A percentile compares a stretch with the other conserved stretches of the same genome.
Conservation (phyloP, 2,888 invertebrate genomes). For the Torymus aiolomorphi region DNA sequence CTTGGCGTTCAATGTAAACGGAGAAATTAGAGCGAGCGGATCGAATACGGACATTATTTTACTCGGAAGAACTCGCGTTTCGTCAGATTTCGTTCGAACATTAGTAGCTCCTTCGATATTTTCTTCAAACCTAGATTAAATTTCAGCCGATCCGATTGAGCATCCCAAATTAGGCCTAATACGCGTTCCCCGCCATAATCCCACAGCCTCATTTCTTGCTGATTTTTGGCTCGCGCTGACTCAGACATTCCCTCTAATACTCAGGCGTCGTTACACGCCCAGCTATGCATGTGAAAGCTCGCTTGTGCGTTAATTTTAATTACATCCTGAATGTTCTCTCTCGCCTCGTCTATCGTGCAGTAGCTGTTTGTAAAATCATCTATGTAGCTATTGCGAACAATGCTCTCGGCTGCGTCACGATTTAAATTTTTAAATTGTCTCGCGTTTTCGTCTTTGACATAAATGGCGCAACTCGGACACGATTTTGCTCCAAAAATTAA, state of each 20-base stretch:
- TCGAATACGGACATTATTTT: too few species aligned
- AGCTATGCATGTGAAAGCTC: background rate
- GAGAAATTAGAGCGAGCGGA: too few species aligned
- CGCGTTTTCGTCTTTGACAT: conserved; percentile 25
- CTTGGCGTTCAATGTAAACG: too few species aligned
- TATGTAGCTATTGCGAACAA: background rate
- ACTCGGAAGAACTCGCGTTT: too few species aligned
- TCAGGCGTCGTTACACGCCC: background rate
- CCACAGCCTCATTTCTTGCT: too few species aligned
- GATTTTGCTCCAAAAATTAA: conserved; percentile 18
- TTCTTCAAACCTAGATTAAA: too few species aligned
- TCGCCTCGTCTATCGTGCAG: background rate
- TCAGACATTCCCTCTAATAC: background rate
- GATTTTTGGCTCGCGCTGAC: background rate
- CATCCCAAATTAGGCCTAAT: too few species aligned
- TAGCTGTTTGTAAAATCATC: background rate
- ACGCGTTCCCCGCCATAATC: too few species aligned
- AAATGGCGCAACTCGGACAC: conserved; percentile 7
- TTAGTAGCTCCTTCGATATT: too few species aligned
- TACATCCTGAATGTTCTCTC: background rate
- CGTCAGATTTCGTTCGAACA: too few species aligned
- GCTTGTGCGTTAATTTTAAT: background rate
- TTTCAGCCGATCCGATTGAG: too few species aligned
- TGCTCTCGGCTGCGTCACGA: too few species aligned
- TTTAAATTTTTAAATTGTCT: background rate